Evolutionary conservation across 2,888 invertebrate genomes (phyloP), one percentile per base, ranked within the genome.

Genomic region (Tholera decimalis): DNA sequence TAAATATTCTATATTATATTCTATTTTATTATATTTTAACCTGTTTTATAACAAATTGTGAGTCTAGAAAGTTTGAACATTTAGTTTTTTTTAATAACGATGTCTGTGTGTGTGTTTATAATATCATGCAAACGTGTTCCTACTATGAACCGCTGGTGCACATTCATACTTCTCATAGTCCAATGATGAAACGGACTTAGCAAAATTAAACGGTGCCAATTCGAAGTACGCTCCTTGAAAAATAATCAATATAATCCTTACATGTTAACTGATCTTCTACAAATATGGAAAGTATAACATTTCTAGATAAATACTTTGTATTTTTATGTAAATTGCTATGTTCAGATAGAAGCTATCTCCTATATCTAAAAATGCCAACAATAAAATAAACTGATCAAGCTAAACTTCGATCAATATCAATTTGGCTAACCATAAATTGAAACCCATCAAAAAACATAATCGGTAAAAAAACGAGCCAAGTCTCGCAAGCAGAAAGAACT

Each of bases 1-100:
- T 39, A 49, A 71, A 77, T 69, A 62, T 75, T 77, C 37, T 54
- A 62, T 55, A 69, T 70, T 72, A 72, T 63, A 70, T 58, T 58
- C 70, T 47, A 62, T 56, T 73, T 73, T 61, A 65, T 55, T 54
- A 62, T 55, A 69, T 70, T 72, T 75, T 63, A 70, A 60, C 60
- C 70, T 47, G 64, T 56, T 73, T 73, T 61, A 65, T 71, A 59
- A 65, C 71, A 77, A 64, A 39, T 61, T 50, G 18, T 11, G n/a
- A 60, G 68, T 79, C 68, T 74, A 63, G 37, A 79, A 78, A 75
- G 54, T 75, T 67, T 9, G 4, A 46, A 33, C 9, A 35, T 47
- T 64, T 37, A 15, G n/a, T n/a, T n/a, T n/a, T 50, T 64, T 58
- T 46, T 35, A 55, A 60, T 56, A 30, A 46, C 26, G 18, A 60